Percentiles rank a stretch among this genome's conserved stretches.
phyloP scores from a whole-genome alignment of 2,113 vertebrate species.

The Penelope pileata region DNA sequence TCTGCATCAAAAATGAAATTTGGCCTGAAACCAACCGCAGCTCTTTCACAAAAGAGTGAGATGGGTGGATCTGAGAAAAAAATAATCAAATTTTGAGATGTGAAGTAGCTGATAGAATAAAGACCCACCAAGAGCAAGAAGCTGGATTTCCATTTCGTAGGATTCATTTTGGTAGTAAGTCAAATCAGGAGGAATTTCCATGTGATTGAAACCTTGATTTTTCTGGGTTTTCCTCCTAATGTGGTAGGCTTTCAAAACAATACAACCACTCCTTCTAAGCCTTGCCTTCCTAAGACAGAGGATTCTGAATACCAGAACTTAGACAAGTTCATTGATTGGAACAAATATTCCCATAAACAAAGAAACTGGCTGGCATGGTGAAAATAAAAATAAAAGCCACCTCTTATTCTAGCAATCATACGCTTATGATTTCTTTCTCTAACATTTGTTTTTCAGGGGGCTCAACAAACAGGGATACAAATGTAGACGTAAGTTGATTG shows the following conservation, averaged over 20 bases:
- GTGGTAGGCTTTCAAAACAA: not conserved
- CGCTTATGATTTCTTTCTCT: not conserved
- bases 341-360: not conserved
- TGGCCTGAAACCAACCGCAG: not conserved
- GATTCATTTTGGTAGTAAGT: not conserved
- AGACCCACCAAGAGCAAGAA: not conserved
- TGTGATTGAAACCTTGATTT: not conserved
- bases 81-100: not conserved
- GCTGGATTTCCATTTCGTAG: not conserved
- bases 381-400: not conserved
- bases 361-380: not conserved
- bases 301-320: not conserved
- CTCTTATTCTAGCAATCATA: not conserved
- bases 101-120: not conserved
- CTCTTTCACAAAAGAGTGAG: not conserved
- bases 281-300: not conserved
- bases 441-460: slow-evolving; percentile 82
- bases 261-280: not conserved
- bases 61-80: not conserved
- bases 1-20: not conserved
- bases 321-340: not conserved
- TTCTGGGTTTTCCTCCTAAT: not conserved
- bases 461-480: slow-evolving; percentile 99
- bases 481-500: slow-evolving; percentile 93
- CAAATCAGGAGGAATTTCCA: not conserved